Evolutionary conservation across 2,888 invertebrate genomes (phyloP).

Genomic region (Homarus gammarus): DNA sequence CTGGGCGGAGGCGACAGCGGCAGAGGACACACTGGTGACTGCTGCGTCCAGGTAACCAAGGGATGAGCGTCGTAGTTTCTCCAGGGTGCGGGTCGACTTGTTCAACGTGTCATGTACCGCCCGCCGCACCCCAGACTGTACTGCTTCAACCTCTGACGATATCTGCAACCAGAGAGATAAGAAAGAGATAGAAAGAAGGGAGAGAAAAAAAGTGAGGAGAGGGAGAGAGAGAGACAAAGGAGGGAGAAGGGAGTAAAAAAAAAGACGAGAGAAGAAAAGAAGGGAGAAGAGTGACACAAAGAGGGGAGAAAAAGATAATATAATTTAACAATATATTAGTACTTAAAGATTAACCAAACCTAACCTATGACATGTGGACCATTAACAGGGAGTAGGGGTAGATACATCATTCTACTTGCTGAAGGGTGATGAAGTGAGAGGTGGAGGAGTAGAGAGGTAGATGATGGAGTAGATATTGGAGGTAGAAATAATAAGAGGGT

Average conservation of each 20-base stretch:
- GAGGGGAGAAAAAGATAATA: no score
- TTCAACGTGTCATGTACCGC: conserved; percentile 24
- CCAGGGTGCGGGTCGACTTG: conserved; percentile 25
- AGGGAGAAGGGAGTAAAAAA: no score
- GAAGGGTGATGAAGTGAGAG: neutral
- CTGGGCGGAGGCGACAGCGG: conserved; percentile 67
- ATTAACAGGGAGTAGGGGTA: no score
- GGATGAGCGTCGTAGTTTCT: conserved; percentile 43
- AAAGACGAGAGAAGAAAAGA: no score
- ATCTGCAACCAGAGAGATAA: neutral
- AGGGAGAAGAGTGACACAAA: no score
- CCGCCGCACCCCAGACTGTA: neutral
- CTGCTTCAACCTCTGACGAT: neutral
- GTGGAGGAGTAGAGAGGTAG: neutral
- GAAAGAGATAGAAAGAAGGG: neutral
- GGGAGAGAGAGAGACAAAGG: no score
- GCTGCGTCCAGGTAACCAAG: conserved; percentile 61
- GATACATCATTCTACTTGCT: no score
- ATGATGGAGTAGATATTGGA: neutral
- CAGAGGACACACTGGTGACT: conserved; percentile 65
- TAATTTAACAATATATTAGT: no score
- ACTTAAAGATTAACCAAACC: no score
- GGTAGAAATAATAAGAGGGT: neutral
- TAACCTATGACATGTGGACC: no score
- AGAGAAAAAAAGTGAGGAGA: no score